Evolutionary conservation across 2,888 invertebrate species (phyloP).

Genomic region (Cremastinae sp.): DNA sequence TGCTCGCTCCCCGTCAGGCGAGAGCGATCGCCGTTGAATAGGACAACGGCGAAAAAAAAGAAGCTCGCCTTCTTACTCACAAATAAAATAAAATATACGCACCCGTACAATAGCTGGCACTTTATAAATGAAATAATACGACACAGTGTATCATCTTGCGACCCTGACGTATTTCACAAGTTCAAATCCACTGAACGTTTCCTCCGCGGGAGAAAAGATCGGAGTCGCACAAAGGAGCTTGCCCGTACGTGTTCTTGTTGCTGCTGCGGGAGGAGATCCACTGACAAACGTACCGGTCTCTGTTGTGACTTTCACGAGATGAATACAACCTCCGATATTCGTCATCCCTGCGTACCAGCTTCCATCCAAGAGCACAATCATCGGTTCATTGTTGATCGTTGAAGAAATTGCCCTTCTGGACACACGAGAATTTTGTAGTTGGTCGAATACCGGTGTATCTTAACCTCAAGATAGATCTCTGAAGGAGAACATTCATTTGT

Average conservation of each 20-base stretch:
- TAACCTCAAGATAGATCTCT: slow-evolving; percentile 12
- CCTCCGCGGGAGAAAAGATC: slow-evolving; percentile 19
- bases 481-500: slow-evolving; percentile 43
- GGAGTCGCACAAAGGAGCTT: slow-evolving; percentile 25
- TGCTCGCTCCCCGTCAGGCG: slow-evolving; percentile 60
- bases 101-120: not conserved
- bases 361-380: slow-evolving; percentile 68
- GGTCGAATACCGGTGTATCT: not conserved
- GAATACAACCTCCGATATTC: slow-evolving; percentile 71
- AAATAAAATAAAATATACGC: slow-evolving; percentile 16
- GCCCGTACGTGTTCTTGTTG: slow-evolving; percentile 21
- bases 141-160: too few relatives aligned
- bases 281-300: slow-evolving; percentile 71
- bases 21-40: slow-evolving; percentile 43
- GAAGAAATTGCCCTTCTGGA: slow-evolving; percentile 70
- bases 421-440: slow-evolving; percentile 51
- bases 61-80: slow-evolving; percentile 7
- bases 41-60: slow-evolving; percentile 26
- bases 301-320: slow-evolving; percentile 78
- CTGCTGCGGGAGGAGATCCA: slow-evolving; percentile 29
- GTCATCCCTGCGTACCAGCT: slow-evolving; percentile 69
- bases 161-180: slow-evolving; percentile 14
- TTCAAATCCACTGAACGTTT: slow-evolving; percentile 34
- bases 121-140: too few relatives aligned
- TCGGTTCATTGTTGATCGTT: slow-evolving; percentile 71